Conservation (phyloP, 2,888 invertebrate genomes). For the Cerastoderma edule region DNA sequence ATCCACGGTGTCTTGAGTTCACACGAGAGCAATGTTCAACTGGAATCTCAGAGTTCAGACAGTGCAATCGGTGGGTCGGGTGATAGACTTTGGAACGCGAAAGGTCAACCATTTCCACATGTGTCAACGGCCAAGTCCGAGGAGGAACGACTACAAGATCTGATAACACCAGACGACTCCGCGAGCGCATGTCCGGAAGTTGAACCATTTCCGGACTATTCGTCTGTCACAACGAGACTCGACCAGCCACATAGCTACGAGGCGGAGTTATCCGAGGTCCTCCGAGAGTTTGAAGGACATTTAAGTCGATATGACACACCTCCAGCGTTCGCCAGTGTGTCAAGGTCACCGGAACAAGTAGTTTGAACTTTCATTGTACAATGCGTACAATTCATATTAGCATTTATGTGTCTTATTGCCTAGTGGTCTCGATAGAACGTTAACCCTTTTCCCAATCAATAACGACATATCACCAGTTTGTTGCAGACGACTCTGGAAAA, state of each 20-base stretch:
- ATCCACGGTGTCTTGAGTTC: not conserved
- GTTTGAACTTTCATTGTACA: too few relatives aligned
- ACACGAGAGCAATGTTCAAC: not conserved
- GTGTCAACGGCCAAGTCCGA: conserved; percentile 22
- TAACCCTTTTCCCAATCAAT: too few relatives aligned
- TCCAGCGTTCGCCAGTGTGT: not conserved
- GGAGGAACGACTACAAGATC: conserved; percentile 50
- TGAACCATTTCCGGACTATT: conserved; percentile 57
- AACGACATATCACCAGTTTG: too few relatives aligned
- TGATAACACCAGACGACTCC: conserved; percentile 55
- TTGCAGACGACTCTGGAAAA: too few relatives aligned
- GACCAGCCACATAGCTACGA: conserved; percentile 39
- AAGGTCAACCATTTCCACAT: conserved; percentile 22
- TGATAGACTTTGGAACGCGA: conserved; percentile 43
- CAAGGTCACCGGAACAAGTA: not conserved
- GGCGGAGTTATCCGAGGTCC: conserved; percentile 45
- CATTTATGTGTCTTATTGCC: too few relatives aligned
- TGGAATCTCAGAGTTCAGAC: conserved; percentile 56
- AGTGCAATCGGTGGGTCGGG: conserved; percentile 62
- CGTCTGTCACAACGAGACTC: conserved; percentile 18
- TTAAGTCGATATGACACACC: conserved; percentile 36
- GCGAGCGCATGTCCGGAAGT: conserved; percentile 40
- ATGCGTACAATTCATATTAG: too few relatives aligned
- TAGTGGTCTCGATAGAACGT: too few relatives aligned
- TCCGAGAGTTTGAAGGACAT: conserved; percentile 54